Evolutionary conservation across 2,113 vertebrate genomes (phyloP), one percentile per base, ranked within the genome.

Genomic region (Halcyon senegalensis): DNA sequence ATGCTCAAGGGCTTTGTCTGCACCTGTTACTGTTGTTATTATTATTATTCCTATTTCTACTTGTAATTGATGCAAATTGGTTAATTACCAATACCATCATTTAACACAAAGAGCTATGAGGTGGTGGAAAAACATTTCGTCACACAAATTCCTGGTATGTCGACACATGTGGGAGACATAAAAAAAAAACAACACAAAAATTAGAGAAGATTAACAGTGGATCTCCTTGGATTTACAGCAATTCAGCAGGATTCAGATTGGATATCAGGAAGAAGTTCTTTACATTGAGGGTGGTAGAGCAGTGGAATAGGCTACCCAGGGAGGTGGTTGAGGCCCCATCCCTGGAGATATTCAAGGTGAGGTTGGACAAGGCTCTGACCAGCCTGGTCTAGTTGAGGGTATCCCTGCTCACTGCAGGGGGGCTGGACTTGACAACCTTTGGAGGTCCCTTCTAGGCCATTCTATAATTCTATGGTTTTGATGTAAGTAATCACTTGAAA

Each of bases 61-160:
- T 59, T 87, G 56, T 89, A 82, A 60, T 48, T 46, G 64, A 30
- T 62, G 63, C 0, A 7, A 74, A 13, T 63, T 89, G 30, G 64
- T 88, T 91, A 89, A 87, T 94, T 89, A 60, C 13, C 19, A 23
- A 6, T 21, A 10, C 43, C 13, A 14, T 31, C 33, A 46, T 37
- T 87, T 58, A 84, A n/a, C 1, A 4, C 0, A 4, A 31, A 33
- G 46, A 72, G 48, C 56, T 78, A 2, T 0, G 4, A 70, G 37
- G 56, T 67, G 25, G 3, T 37, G 25, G n/a, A 44, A 51, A 48
- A 89, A 46, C n/a, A 9, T 27, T 72, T 86, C 1, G 3, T 58
- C 2, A 1, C 1, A 2, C 50, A 48, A 73, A 68, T 16, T 17
- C 18, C 23, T 59, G 17, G 25, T 39, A 17, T 2, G 1, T 2